phyloP scores from a whole-genome alignment of 2,888 invertebrate species.

The Cheilosia variabilis region DNA sequence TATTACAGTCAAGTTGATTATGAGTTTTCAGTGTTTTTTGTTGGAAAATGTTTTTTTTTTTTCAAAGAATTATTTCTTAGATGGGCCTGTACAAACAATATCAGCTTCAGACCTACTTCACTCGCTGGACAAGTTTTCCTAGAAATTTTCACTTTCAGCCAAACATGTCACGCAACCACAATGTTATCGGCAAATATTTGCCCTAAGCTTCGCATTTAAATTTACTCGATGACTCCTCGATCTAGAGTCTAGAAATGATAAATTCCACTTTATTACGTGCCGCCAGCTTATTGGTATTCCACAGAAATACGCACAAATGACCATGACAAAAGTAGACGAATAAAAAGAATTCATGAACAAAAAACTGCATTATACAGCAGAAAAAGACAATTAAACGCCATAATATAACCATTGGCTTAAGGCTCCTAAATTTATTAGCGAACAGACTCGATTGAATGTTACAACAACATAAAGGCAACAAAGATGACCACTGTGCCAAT shows the following conservation, averaged over 20 bases:
- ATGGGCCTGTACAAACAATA: neutral
- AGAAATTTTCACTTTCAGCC: conserved; percentile 41
- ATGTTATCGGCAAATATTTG: conserved; percentile 40
- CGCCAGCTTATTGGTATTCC: conserved; percentile 70
- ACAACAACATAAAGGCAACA: conserved; percentile 33
- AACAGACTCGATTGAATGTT: conserved; percentile 28
- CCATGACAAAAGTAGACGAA: conserved; percentile 49
- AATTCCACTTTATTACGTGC: conserved; percentile 44
- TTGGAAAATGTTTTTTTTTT: no score
- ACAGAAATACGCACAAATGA: conserved; percentile 55
- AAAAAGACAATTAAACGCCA: conserved; percentile 29
- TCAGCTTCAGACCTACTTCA: neutral
- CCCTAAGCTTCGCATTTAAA: conserved; percentile 9
- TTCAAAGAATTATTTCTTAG: no score
- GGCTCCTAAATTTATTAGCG: conserved; percentile 39
- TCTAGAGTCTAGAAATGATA: conserved; percentile 54
- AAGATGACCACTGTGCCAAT: conserved; percentile 25
- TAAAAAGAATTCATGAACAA: conserved; percentile 45
- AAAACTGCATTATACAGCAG: conserved; percentile 18
- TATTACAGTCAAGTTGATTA: no score
- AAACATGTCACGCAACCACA: conserved; percentile 22
- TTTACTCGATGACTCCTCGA: conserved; percentile 8
- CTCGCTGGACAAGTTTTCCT: conserved; percentile 1
- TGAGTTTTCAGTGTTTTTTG: no score
- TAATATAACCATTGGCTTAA: conserved; percentile 42